These are phyloP conservation scores for Taphrorychus bicolor DNA, from an alignment of 2,888 invertebrate species.

Conservation along the genomic window DNA sequence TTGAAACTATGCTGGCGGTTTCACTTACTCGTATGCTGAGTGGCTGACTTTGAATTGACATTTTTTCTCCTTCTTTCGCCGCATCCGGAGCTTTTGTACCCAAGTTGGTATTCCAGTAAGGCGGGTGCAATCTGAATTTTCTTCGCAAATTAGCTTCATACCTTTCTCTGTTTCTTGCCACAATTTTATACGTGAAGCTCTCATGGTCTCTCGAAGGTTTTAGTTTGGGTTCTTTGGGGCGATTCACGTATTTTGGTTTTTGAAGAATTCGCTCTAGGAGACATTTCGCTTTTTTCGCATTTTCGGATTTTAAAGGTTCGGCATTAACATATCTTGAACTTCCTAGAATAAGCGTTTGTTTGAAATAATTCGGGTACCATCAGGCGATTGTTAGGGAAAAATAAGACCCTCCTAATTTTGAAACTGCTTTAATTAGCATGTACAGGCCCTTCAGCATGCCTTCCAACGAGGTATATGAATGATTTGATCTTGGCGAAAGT, in stretches of 20 bases:
- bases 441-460: too few relatives aligned
- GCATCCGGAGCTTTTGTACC: too few relatives aligned
- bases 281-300: not conserved
- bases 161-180: constrained; percentile 15
- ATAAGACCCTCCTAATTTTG: too few relatives aligned
- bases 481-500: too few relatives aligned
- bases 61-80: not conserved
- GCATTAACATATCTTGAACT: constrained; percentile 4
- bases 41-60: not conserved
- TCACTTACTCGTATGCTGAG: not conserved
- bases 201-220: constrained; percentile 2
- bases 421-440: too few relatives aligned
- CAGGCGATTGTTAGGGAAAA: too few relatives aligned
- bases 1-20: not conserved
- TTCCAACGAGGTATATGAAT: too few relatives aligned
- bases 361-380: not conserved
- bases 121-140: constrained; percentile 23
- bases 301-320: too few relatives aligned
- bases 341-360: not conserved
- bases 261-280: not conserved
- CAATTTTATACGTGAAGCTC: constrained; percentile 39
- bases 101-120: constrained; percentile 11
- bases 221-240: not conserved
- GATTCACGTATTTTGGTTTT: not conserved
- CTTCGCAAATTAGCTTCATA: constrained; percentile 12